Evolutionary conservation across 2,797 vertebrate genomes (phyloP).

Genomic region (Mormyrops attenuatus): DNA sequence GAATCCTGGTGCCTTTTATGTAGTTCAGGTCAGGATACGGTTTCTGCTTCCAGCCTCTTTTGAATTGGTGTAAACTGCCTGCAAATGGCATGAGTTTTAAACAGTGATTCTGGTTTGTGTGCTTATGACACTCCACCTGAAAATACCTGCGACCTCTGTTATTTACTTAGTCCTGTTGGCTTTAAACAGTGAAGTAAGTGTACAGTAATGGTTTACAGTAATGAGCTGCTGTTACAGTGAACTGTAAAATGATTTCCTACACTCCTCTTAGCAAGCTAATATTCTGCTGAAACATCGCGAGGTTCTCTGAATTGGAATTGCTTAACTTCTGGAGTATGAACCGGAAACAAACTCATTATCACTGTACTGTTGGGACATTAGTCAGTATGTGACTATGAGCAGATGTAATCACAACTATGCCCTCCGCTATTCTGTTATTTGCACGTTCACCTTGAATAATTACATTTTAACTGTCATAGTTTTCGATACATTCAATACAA

Average conservation of each 20-base stretch:
- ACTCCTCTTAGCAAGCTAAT: not conserved
- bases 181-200: not conserved
- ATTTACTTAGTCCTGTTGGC: not conserved
- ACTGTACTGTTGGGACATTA: not conserved
- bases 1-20: not conserved
- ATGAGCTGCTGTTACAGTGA: not conserved
- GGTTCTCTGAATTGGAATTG: not conserved
- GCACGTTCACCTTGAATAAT: not conserved
- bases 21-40: not conserved
- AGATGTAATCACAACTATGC: not conserved
- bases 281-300: not conserved
- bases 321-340: not conserved
- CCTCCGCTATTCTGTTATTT: not conserved
- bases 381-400: not conserved
- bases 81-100: not conserved
- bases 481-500: not conserved
- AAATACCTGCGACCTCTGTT: not conserved
- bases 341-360: not conserved
- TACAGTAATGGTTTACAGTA: not conserved
- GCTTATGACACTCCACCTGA: not conserved
- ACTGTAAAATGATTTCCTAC: not conserved
- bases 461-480: not conserved
- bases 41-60: not conserved
- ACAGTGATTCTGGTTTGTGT: not conserved
- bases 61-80: not conserved